Evolutionary conservation across 2,888 invertebrate species (phyloP).

Genomic region (Spilosoma lubricipeda): DNA sequence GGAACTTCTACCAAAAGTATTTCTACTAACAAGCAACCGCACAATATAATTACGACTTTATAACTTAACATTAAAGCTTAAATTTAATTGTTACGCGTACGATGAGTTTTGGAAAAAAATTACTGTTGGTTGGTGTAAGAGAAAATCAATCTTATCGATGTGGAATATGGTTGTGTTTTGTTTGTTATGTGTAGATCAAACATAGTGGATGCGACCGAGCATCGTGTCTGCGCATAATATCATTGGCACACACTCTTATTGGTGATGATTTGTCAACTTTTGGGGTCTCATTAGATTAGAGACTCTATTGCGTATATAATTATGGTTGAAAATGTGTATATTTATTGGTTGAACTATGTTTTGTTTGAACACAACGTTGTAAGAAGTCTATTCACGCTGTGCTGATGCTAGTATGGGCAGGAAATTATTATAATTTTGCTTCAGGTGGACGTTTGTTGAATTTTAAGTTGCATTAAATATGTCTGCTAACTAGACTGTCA

Average conservation of each 20-base stretch:
- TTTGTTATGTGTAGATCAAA: conserved; percentile 39
- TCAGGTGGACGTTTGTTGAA: conserved; percentile 47
- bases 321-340: conserved; percentile 39
- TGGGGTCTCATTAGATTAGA: conserved; percentile 37
- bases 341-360: conserved; percentile 51
- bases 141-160: conserved; percentile 38
- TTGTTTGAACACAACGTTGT: conserved; percentile 65
- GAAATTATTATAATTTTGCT: conserved; percentile 52
- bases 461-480: conserved; percentile 46
- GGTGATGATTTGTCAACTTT: conserved; percentile 83
- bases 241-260: conserved; percentile 75
- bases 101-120: conserved; percentile 47
- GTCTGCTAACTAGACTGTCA: conserved; percentile 34
- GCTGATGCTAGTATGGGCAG: conserved; percentile 60
- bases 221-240: conserved; percentile 84
- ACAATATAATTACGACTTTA: conserved; percentile 66
- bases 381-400: conserved; percentile 71
- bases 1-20: conserved; percentile 68
- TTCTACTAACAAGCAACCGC: conserved; percentile 67
- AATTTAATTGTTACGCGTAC: conserved; percentile 34
- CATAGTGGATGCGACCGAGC: conserved; percentile 60
- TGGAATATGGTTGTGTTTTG: conserved; percentile 37
- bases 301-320: conserved; percentile 34
- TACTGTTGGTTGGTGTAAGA: conserved; percentile 27
- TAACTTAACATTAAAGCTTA: conserved; percentile 50